phyloP scores from a whole-genome alignment of 2,888 invertebrate genomes.

The Sphinx pinastri region DNA sequence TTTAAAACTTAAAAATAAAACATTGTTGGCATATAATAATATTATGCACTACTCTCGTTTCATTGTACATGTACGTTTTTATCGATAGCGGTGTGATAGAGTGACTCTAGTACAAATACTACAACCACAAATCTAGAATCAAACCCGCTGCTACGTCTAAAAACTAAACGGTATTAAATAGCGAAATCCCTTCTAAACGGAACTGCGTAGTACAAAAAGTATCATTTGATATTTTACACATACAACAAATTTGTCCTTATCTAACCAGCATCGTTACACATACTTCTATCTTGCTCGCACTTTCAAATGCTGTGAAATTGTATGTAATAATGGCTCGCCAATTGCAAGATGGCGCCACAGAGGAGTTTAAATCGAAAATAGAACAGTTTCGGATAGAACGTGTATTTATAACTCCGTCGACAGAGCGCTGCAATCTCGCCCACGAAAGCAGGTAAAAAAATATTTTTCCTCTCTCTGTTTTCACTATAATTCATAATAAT shows the following conservation, averaged over 20 bases:
- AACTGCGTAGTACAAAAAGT: neutral
- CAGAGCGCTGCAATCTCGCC: neutral
- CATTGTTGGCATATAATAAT: too few relatives aligned
- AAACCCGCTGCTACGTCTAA: neutral
- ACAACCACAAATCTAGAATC: neutral
- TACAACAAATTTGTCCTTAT: neutral
- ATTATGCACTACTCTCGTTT: too few relatives aligned
- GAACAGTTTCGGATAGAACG: slow-evolving; percentile 35
- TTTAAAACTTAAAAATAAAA: too few relatives aligned
- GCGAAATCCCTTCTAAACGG: neutral
- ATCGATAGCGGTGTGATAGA: too few relatives aligned
- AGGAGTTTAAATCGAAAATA: slow-evolving; percentile 38
- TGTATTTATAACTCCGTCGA: slow-evolving; percentile 9
- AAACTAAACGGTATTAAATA: neutral
- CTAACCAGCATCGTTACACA: neutral
- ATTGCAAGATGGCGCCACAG: slow-evolving; percentile 29
- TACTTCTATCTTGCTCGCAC: neutral
- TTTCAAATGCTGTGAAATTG: slow-evolving; percentile 2
- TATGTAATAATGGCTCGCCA: slow-evolving; percentile 1
- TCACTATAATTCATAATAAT: neutral
- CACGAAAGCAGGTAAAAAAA: slow-evolving; percentile 9
- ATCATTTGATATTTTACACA: slow-evolving; percentile 1
- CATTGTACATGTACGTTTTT: too few relatives aligned
- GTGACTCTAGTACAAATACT: neutral
- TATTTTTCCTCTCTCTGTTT: neutral